These are phyloP conservation scores for Thera britannica DNA, from an alignment of 2,888 invertebrate species.

Conservation along the genomic window DNA sequence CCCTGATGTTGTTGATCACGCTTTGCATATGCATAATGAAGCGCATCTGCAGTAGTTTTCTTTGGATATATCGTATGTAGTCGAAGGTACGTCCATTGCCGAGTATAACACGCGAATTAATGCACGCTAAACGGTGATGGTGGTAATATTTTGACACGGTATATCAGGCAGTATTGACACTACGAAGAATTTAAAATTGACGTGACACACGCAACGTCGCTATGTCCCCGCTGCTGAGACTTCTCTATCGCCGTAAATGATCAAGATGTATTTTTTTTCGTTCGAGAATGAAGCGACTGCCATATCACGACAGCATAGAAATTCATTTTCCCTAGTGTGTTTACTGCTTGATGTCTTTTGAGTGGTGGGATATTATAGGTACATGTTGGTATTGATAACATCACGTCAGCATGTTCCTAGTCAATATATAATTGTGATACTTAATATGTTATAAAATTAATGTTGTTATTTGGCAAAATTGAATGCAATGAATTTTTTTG, in stretches of 20 bases:
- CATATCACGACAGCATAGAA: not conserved
- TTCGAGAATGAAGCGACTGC: no score
- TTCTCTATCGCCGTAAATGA: not conserved
- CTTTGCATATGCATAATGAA: constrained; percentile 86
- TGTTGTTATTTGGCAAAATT: no score
- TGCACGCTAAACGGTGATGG: constrained; percentile 78
- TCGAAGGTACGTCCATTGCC: constrained; percentile 85
- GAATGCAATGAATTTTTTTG: not conserved
- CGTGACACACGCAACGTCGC: not conserved
- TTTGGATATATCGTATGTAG: constrained; percentile 86
- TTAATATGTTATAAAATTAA: no score
- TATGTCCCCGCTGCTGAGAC: not conserved
- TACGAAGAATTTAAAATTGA: not conserved
- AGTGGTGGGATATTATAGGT: constrained; percentile 5
- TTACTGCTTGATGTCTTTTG: constrained; percentile 15
- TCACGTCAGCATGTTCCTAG: constrained; percentile 42
- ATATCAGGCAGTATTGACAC: constrained; percentile 13
- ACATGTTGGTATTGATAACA: constrained; percentile 32
- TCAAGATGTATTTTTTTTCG: not conserved
- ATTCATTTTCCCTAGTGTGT: constrained; percentile 4
- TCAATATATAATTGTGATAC: not conserved
- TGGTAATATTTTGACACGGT: constrained; percentile 26
- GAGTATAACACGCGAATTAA: constrained; percentile 68
- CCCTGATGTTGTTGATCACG: constrained; percentile 86
- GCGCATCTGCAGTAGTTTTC: constrained; percentile 86